Conservation (phyloP, 2,888 invertebrate genomes). For the Dermolepida albohirtum region DNA sequence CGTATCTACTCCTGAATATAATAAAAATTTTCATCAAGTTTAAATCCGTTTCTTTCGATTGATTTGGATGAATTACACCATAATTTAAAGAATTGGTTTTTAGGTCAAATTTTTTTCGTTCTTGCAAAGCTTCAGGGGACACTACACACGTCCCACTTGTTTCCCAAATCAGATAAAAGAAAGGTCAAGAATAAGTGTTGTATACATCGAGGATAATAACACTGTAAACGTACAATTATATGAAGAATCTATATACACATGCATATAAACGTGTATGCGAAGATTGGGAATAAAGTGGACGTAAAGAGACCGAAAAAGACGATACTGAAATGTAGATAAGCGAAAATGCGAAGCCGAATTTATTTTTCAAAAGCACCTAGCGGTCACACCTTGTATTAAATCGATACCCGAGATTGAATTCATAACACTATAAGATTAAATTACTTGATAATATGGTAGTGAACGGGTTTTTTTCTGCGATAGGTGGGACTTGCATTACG, state of each 20-base stretch:
- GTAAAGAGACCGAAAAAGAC: conserved; percentile 6
- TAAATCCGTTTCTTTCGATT: no score
- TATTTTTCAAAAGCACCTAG: conserved; percentile 9
- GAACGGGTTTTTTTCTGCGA: conserved; percentile 18
- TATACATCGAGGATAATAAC: background rate
- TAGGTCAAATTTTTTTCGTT: no score
- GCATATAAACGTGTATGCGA: no score
- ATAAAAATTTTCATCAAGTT: no score
- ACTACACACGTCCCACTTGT: no score
- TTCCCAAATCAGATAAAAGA: no score
- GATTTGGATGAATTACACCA: no score
- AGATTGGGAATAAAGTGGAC: background rate
- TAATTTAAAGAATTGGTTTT: no score
- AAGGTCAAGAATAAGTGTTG: no score
- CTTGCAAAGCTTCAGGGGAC: no score
- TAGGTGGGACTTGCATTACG: conserved; percentile 7
- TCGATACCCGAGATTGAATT: conserved; percentile 17
- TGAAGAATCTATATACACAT: background rate
- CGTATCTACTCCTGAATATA: no score
- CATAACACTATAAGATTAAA: conserved; percentile 20
- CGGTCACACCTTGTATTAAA: conserved; percentile 27
- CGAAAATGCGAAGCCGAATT: conserved; percentile 1
- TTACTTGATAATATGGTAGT: conserved; percentile 22
- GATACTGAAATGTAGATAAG: conserved; percentile 8
- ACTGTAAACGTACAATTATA: background rate